phyloP scores from a whole-genome alignment of 2,113 vertebrate species.

The Morone chrysops region DNA sequence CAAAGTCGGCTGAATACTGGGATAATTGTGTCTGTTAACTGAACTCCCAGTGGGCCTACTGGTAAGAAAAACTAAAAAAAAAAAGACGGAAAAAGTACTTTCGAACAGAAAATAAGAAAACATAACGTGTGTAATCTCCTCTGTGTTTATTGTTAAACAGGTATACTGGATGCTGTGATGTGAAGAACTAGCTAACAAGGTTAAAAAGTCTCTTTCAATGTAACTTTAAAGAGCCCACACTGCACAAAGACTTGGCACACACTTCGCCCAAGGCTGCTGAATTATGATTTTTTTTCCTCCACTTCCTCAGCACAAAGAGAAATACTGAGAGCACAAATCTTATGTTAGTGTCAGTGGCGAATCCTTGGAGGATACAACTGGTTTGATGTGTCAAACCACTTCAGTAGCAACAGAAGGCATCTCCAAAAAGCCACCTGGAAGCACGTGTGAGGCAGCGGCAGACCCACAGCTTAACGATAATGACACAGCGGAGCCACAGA shows the following conservation, averaged over 20 bases:
- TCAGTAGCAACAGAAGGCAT: neutral
- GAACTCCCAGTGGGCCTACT: neutral
- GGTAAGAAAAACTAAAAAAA: neutral
- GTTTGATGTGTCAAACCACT: conserved; percentile 6
- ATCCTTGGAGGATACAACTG: conserved; percentile 7
- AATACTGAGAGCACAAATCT: conserved; percentile 34
- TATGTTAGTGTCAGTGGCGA: conserved; percentile 1
- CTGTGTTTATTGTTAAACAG: neutral
- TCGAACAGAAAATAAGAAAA: no score
- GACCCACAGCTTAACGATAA: conserved; percentile 44
- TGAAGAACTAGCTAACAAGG: conserved; percentile 4
- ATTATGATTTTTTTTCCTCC: conserved; percentile 30
- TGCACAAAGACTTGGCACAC: conserved; percentile 41
- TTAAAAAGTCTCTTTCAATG: conserved; percentile 12
- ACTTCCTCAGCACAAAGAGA: conserved; percentile 49
- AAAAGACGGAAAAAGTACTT: neutral
- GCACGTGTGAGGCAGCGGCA: neutral
- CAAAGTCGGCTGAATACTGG: neutral
- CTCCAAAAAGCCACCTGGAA: conserved; percentile 48
- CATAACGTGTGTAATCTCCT: neutral
- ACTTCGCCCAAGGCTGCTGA: conserved; percentile 40
- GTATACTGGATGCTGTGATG: neutral
- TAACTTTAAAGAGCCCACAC: conserved; percentile 19
- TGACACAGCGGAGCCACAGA: conserved; percentile 38
- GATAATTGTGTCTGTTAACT: no score